Base-by-base conservation (phyloP, 2,797 vertebrate species). In the Manis crassicaudata region DNA sequence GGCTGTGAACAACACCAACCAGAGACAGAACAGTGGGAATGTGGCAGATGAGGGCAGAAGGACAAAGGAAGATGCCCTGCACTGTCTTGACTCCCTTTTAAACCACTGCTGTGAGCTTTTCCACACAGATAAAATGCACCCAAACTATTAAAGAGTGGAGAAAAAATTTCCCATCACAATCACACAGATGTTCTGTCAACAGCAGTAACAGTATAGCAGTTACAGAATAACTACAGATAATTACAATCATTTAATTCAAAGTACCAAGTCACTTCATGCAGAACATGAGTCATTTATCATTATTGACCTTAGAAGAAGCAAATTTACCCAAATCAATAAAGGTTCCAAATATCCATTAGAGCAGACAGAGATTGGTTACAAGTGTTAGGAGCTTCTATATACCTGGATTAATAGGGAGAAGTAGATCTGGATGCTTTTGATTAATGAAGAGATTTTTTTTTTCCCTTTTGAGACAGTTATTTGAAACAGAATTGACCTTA, bases 321-420 rank as follows among this genome's bases (percentile, higher is more conserved):
- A 98, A 98, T 98, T 97, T 98, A 97, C 96, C 58, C 96, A 97
- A 98, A 98, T 98, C 98, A 98, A 98, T 98, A 98, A 96, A 92
- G 93, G 95, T 94, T 98, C 92, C 97, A 98, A 97, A 98, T 98
- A 97, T 88, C 95, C 96, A 97, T 97, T 98, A 98, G 88, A 97
- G 95, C 96, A 98, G 58, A 76, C 95, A 98, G 95, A 96, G 97
- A 98, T 98, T 97, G 91, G 90, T 98, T 97, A 97, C 91, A 97
- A 98, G 97, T 97, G 96, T 96, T 97, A 73, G 68, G 94, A 88
- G 93, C 94, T 85, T 97, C 94, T 97, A 96, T 89, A 92, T 77
- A 98, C 85, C 87, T 97, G 90, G 97, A 97, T 97, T 98, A 97
- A 97, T 86, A 97, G 79, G 83, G 79, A 80, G 43, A 97, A 97